Evolutionary conservation across 2,113 vertebrate genomes (phyloP).

Genomic region (Lanius ludovicianus): DNA sequence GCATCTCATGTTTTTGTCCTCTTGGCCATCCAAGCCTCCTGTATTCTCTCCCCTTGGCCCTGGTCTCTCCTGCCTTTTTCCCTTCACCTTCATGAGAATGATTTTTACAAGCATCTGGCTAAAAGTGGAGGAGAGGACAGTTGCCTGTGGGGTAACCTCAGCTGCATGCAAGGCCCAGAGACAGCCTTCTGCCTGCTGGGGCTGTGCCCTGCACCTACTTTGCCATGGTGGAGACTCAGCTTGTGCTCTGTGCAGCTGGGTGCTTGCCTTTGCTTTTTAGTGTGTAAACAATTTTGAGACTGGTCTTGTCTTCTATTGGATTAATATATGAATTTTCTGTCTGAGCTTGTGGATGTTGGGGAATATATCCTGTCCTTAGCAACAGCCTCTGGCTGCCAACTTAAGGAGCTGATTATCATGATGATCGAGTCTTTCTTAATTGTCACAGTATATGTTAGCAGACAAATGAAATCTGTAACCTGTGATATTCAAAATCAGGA

Average conservation of each 20-base stretch:
- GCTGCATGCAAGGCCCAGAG: background rate
- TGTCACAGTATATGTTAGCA: background rate
- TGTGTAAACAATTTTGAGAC: background rate
- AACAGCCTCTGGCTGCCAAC: background rate
- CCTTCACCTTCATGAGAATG: background rate
- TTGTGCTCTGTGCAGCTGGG: rapidly evolving
- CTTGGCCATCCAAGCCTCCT: background rate
- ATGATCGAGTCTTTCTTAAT: background rate
- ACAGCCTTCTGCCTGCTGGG: background rate
- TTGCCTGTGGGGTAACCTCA: no score
- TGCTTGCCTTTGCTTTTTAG: background rate
- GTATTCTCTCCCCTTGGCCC: background rate
- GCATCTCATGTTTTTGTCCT: background rate
- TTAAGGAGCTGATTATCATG: background rate
- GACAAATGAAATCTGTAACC: background rate
- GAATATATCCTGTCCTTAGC: background rate
- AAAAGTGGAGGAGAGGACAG: background rate
- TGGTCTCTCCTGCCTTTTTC: background rate
- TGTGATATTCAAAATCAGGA: background rate
- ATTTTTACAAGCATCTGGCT: background rate
- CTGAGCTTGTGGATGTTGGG: background rate
- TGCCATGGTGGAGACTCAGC: background rate
- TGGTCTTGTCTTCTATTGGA: background rate
- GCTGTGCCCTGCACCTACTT: rapidly evolving
- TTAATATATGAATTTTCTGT: background rate